Evolutionary conservation across 2,888 invertebrate genomes (phyloP).

Genomic region (Linyphia triangularis): DNA sequence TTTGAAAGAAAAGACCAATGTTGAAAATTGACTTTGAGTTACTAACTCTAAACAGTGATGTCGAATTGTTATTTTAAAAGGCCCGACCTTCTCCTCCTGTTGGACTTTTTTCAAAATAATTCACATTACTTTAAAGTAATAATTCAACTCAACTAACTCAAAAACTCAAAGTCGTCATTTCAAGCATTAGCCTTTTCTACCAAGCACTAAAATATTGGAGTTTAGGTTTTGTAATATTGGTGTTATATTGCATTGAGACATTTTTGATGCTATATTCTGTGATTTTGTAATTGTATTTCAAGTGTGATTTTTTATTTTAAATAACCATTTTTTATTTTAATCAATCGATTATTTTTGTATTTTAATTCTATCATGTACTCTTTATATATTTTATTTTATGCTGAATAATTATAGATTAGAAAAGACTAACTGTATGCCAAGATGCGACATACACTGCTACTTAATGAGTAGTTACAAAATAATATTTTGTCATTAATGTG

Average conservation of each 20-base stretch:
- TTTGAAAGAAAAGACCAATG: no score
- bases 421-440: conserved; percentile 33
- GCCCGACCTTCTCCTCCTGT: no score
- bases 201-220: no score
- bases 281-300: neutral
- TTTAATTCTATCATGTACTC: neutral
- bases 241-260: neutral
- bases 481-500: neutral
- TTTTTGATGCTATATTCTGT: neutral
- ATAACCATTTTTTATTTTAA: neutral
- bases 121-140: no score
- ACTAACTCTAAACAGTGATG: no score
- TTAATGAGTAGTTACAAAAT: neutral
- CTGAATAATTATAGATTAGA: neutral
- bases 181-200: no score
- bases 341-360: neutral
- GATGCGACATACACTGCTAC: conserved; percentile 46
- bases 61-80: no score
- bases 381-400: neutral
- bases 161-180: no score
- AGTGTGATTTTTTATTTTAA: conserved; percentile 13
- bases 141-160: no score
- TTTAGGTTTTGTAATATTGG: neutral
- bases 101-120: no score
- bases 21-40: no score